A percentile compares a stretch with the other conserved stretches of the same genome.
Conservation (phyloP, 2,113 vertebrate genomes). For the Dromaius novaehollandiae region DNA sequence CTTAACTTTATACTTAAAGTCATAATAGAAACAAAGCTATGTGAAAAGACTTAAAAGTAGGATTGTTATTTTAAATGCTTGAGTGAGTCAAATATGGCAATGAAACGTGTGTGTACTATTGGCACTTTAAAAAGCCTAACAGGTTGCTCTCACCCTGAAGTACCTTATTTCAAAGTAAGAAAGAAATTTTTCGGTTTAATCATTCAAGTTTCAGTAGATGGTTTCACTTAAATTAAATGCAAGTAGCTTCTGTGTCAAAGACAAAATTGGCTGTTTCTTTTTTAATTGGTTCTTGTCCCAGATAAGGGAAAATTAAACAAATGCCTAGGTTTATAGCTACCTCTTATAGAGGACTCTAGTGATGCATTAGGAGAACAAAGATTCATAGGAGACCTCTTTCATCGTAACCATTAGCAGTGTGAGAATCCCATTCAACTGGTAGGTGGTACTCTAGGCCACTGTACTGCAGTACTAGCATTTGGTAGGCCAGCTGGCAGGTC, state of each 20-base stretch:
- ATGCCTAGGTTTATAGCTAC: neutral
- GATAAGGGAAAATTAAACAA: neutral
- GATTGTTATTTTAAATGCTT: neutral
- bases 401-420: neutral
- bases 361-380: neutral
- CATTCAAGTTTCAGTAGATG: neutral
- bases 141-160: neutral
- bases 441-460: neutral
- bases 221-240: neutral
- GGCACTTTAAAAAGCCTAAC: fast-evolving
- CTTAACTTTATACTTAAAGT: neutral
- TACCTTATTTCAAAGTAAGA: neutral
- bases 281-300: neutral
- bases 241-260: neutral
- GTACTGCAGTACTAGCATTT: neutral
- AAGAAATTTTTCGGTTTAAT: neutral
- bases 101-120: neutral
- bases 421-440: neutral
- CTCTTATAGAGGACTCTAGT: neutral
- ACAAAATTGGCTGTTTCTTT: neutral
- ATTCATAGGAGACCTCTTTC: neutral
- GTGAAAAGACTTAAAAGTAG: neutral
- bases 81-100: neutral
- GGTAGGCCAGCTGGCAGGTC: neutral
- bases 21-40: neutral